Evolutionary conservation across 1,140 invertebrate species (phyloP).

Genomic region (Trissolcus basalis): DNA sequence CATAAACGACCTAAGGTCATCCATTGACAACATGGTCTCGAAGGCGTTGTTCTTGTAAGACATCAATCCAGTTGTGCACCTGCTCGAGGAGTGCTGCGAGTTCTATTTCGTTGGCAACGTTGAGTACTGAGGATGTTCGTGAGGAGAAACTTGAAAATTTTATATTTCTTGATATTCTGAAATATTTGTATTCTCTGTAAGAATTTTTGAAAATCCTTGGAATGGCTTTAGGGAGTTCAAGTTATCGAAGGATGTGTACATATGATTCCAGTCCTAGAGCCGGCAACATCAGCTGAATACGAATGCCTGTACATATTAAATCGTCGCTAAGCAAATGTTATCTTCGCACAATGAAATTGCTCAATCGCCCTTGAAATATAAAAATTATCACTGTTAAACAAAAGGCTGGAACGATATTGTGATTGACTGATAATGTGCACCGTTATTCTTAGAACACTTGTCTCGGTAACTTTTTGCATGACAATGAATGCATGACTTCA

Average conservation of each 20-base stretch:
- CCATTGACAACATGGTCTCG: slow-evolving; percentile 88
- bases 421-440: slow-evolving; percentile 12
- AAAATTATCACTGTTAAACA: too few species aligned
- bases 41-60: slow-evolving; percentile 92
- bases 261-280: too few species aligned
- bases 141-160: too few species aligned
- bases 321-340: slow-evolving; percentile 1
- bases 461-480: too few species aligned
- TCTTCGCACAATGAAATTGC: background rate
- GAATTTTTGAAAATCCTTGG: too few species aligned
- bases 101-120: slow-evolving; percentile 88
- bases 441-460: too few species aligned
- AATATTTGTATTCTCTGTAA: too few species aligned
- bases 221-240: too few species aligned
- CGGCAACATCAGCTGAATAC: too few species aligned
- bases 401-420: background rate
- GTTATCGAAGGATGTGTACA: too few species aligned
- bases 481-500: too few species aligned
- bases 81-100: slow-evolving; percentile 90
- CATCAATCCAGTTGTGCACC: slow-evolving; percentile 88
- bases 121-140: slow-evolving; percentile 66
- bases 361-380: background rate
- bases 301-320: slow-evolving; percentile 1
- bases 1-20: slow-evolving; percentile 85
- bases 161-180: too few species aligned